Conservation (phyloP, 2,888 invertebrate genomes). For the Dasypolia templi region DNA sequence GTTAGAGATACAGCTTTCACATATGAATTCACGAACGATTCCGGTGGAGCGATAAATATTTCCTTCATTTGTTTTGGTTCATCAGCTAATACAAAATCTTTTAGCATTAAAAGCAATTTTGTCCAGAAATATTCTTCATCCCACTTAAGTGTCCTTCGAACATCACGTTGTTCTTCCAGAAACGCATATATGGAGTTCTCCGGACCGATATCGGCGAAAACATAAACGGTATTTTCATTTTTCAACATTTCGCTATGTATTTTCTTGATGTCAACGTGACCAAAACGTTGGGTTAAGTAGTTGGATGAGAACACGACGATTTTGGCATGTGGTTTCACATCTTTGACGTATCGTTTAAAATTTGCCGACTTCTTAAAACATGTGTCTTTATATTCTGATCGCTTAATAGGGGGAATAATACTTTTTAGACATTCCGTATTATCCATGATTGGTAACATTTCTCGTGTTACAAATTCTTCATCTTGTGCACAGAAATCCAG, state of each 20-base stretch:
- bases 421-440: conserved; percentile 73
- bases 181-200: conserved; percentile 87
- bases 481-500: conserved; percentile 80
- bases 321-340: conserved; percentile 68
- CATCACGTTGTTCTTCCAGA: conserved; percentile 84
- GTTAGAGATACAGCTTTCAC: conserved; percentile 72
- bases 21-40: conserved; percentile 63
- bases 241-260: conserved; percentile 85
- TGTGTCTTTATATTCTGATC: conserved; percentile 68
- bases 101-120: conserved; percentile 75
- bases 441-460: conserved; percentile 80
- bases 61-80: conserved; percentile 41
- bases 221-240: conserved; percentile 80
- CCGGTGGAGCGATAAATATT: conserved; percentile 58
- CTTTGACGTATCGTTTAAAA: conserved; percentile 70
- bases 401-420: conserved; percentile 64
- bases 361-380: conserved; percentile 70
- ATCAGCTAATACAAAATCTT: conserved; percentile 57
- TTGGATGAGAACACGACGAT: conserved; percentile 85
- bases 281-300: conserved; percentile 83
- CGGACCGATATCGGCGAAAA: conserved; percentile 83
- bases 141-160: conserved; percentile 80
- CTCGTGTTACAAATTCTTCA: conserved; percentile 81
- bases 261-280: conserved; percentile 85
- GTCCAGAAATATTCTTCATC: conserved; percentile 84